Base-by-base conservation (phyloP, 2,888 invertebrate species). In the Marronus borbonicus region DNA sequence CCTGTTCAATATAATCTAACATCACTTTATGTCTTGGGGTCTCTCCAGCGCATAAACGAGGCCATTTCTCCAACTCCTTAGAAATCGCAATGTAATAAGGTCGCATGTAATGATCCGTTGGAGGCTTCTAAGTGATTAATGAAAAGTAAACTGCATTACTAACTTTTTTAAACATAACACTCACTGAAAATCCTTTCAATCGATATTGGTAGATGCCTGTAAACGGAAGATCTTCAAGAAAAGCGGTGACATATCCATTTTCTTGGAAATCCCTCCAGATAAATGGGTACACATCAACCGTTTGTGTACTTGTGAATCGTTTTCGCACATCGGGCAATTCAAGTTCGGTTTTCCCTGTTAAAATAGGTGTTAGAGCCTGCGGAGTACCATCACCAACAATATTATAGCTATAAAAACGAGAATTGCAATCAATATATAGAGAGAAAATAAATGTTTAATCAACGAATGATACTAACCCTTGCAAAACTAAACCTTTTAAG, bases 121-220 rank as follows among this genome's bases (percentile, higher is more conserved):
- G 98, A 82, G 93, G 93, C 2, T 91, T 88, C 50, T 91, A 36
- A 12, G 14, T n/a, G 20, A 72, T 17, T 28, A 78, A 62, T 36
- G 17, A 14, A 79, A 74, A 3, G 12, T 14, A 17, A 24, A 65
- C 36, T 65, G 12, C 17, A n/a, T 2, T 44, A 49, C 4, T 8
- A 5, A 62, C 5, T 3, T 12, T 20, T 28, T 2, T 8, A 14
- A 8, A 17, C 55, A 55, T 31, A 39, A 82, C 5, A 20, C 81
- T 80, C 83, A 88, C 88, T 78, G 89, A 89, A 87, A 98, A 98
- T 0, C 98, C 98, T 82, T 95, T 95, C 86, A 98, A 91, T 8
- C 98, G 92, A 87, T 96, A 97, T 1, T 96, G 96, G 86, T 98
- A 98, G 0, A 96, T 97, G 0, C 97, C 97, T 31, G 94, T 92